Percentiles rank a stretch among this genome's conserved stretches.
Evolutionary conservation across 2,113 vertebrate genomes (phyloP).

Genomic region (Lepidothrix coronata): DNA sequence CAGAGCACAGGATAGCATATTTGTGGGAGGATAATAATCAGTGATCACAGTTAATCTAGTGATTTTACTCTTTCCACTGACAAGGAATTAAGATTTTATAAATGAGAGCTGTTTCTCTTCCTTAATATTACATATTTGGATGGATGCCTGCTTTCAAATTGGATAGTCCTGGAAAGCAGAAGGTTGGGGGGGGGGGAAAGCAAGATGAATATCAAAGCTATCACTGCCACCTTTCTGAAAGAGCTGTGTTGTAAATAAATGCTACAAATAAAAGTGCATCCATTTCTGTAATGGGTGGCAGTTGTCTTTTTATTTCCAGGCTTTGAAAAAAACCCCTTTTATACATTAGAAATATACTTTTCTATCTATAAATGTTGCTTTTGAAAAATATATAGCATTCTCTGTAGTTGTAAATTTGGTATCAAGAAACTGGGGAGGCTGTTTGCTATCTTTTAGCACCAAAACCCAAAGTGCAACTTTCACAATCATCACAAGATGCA

Average conservation of each 20-base stretch:
- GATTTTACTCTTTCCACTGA: background rate
- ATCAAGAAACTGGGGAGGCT: background rate
- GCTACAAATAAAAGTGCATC: background rate
- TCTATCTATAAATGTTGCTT: background rate
- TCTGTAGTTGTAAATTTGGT: background rate
- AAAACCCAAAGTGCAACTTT: background rate
- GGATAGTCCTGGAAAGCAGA: background rate
- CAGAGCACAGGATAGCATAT: background rate
- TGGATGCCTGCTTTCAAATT: background rate
- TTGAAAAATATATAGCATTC: background rate
- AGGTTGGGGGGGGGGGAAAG: background rate
- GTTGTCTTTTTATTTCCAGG: background rate
- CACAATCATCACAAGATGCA: background rate
- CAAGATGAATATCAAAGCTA: background rate
- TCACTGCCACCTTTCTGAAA: background rate
- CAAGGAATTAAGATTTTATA: background rate
- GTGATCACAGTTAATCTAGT: background rate
- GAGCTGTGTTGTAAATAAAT: background rate
- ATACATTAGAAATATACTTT: background rate
- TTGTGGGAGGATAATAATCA: background rate
- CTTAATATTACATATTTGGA: background rate
- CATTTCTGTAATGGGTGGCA: background rate
- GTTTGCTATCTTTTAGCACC: background rate
- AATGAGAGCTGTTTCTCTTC: background rate
- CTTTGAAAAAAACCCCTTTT: constrained; percentile 30